Evolutionary conservation across 2,888 invertebrate species (phyloP), one percentile per base, ranked within the genome.

Genomic region (Enoplolaimus lenunculus): DNA sequence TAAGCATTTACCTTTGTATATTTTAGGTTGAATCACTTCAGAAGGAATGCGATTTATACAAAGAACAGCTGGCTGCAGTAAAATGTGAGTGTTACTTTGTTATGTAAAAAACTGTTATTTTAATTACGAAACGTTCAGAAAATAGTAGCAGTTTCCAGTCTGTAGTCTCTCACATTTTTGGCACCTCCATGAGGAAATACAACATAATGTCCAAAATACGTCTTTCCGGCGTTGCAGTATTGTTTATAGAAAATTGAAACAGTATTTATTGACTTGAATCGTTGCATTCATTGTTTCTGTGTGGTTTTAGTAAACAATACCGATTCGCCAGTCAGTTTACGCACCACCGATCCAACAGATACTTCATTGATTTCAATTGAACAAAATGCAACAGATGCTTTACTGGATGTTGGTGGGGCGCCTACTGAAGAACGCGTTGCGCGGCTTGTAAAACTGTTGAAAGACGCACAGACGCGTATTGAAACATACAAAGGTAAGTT

Each of bases 11-110:
- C n/a, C n/a, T n/a, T n/a, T 65, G 68, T 69, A 70, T 60, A 21
- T 68, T 83, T 1, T 77, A 83, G 80, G 77, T 83, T 66, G 83
- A 84, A 75, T 77, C 81, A 1, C 74, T 82, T 64, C 81, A 82
- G 74, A 82, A 81, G 66, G 81, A 83, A 73, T 81, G 81, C 74
- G 82, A 83, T 75, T 80, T 83, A 74, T 80, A 81, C 16, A 80
- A 82, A 72, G 83, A 84, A 74, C 83, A 85, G 75, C 79, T 85
- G 71, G 82, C 78, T 69, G 80, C 80, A 31, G 79, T 81, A 77
- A 81, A 81, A 80, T 80, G 81, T 81, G 73, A 67, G 45, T 45
- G 7, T 13, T 45, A 45, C 21, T 45, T 45, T 21, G n/a, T n/a
- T n/a, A n/a, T n/a, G n/a, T n/a, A n/a, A n/a, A n/a, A n/a, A n/a